Percentiles rank a stretch among this genome's conserved stretches.
Evolutionary conservation across 2,888 invertebrate genomes (phyloP).

Genomic region (Lasioglossum oenotherae): DNA sequence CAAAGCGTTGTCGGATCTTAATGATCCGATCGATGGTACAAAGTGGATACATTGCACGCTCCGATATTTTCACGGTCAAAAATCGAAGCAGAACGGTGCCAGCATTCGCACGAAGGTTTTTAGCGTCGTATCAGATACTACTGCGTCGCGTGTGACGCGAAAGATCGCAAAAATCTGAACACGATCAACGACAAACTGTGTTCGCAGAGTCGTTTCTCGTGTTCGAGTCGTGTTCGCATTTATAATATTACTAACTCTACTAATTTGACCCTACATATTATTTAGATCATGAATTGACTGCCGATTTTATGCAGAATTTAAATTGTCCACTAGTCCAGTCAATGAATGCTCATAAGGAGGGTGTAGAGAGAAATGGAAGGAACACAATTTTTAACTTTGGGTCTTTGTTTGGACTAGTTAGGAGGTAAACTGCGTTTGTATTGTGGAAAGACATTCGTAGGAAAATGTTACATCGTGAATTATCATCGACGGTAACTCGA

Average conservation of each 20-base stretch:
- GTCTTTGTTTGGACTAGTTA: no score
- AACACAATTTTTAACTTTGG: no score
- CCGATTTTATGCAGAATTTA: background rate
- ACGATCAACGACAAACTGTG: background rate
- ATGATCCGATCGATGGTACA: background rate
- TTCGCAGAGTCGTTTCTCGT: background rate
- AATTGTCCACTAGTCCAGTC: no score
- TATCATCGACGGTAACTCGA: background rate
- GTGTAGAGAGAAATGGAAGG: no score
- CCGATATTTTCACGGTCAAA: slow-evolving; percentile 10
- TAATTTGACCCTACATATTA: background rate
- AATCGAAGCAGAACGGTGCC: background rate
- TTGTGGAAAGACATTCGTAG: background rate
- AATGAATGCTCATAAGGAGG: no score
- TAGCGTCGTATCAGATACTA: slow-evolving; percentile 7
- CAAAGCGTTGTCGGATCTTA: background rate
- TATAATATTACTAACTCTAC: background rate
- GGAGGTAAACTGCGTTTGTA: no score
- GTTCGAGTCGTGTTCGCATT: background rate
- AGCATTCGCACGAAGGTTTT: slow-evolving; percentile 1
- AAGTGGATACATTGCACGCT: slow-evolving; percentile 28
- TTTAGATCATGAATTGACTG: no score
- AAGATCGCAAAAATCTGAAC: background rate
- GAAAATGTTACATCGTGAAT: background rate
- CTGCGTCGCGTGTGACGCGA: background rate